Conservation (phyloP, 2,888 invertebrate genomes). For the Odontomyia ornata region DNA sequence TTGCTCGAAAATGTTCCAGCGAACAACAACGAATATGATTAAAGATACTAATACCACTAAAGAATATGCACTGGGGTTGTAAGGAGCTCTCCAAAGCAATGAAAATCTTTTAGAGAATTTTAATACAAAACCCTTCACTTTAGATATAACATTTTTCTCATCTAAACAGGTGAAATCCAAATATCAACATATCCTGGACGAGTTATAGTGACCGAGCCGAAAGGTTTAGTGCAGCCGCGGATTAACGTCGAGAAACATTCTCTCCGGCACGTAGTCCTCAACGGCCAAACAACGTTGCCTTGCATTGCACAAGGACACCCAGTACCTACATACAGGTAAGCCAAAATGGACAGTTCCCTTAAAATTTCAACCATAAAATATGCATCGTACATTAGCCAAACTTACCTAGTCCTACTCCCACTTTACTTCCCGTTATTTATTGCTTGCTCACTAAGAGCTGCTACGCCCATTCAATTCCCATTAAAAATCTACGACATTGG, state of each 20-base stretch:
- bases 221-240: slow-evolving; percentile 78
- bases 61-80: no score
- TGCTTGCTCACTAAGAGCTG: neutral
- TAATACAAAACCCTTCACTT: no score
- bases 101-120: no score
- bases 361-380: slow-evolving; percentile 10
- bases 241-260: slow-evolving; percentile 77
- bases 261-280: slow-evolving; percentile 72
- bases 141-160: no score
- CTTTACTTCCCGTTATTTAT: slow-evolving; percentile 21
- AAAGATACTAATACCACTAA: no score
- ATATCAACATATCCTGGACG: slow-evolving; percentile 76
- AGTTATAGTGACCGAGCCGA: slow-evolving; percentile 74
- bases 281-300: slow-evolving; percentile 78
- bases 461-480: neutral
- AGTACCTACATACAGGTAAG: slow-evolving; percentile 79
- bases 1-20: no score
- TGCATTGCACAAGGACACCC: slow-evolving; percentile 85
- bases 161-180: slow-evolving; percentile 67
- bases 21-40: no score
- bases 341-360: slow-evolving; percentile 4
- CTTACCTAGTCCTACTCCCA: neutral
- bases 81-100: no score
- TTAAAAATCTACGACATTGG: neutral
- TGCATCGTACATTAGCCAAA: slow-evolving; percentile 25